Conservation (phyloP, 35 echinoderm and acorn worm genomes). For the Anneissia japonica region DNA sequence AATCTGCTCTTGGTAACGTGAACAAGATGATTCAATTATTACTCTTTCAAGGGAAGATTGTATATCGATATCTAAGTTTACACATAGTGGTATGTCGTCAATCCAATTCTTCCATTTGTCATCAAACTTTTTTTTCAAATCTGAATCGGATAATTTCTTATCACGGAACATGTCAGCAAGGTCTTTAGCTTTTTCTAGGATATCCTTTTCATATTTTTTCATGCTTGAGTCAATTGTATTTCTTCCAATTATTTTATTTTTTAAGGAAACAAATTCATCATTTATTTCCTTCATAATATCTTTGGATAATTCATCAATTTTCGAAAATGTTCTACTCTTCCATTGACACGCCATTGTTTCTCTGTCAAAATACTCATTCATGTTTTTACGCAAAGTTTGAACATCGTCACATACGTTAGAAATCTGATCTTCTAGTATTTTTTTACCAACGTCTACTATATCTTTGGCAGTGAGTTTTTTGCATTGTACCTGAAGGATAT, state of each 20-base stretch:
- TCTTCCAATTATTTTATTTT: too few species aligned
- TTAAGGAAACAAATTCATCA: not conserved
- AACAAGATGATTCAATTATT: too few species aligned
- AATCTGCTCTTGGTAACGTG: too few species aligned
- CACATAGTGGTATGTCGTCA: not conserved
- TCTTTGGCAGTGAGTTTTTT: not conserved
- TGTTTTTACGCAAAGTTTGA: not conserved
- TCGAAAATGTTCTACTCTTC: not conserved
- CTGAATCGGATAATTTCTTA: not conserved
- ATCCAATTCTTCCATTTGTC: not conserved
- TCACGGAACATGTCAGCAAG: not conserved
- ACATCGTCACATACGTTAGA: not conserved
- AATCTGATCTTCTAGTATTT: not conserved
- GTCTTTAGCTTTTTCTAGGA: not conserved
- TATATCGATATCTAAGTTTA: too few species aligned
- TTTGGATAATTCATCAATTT: not conserved
- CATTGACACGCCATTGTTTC: not conserved
- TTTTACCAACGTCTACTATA: not conserved
- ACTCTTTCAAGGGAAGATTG: too few species aligned
- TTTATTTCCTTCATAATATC: not conserved
- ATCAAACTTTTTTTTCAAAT: not conserved
- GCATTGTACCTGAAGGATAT: not conserved
- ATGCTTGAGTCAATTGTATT: not conserved
- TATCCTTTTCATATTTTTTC: not conserved
- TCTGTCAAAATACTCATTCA: not conserved